Conservation (phyloP, 2,797 vertebrate genomes). For the Craterocephalus amniculus region DNA sequence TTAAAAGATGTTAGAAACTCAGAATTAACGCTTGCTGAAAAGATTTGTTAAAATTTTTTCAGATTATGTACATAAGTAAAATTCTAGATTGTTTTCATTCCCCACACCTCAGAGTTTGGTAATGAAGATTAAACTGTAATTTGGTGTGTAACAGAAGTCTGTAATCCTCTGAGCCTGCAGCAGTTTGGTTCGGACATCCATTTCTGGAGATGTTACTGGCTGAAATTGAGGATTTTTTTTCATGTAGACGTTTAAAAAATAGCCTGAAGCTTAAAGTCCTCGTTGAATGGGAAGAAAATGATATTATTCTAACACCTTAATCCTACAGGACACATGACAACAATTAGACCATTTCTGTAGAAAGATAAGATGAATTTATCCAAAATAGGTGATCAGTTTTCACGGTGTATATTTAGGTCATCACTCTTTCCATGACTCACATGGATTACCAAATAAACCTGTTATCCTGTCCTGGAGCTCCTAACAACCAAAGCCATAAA, state of each 20-base stretch:
- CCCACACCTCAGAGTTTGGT: neutral
- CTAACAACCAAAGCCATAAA: neutral
- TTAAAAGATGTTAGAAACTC: no score
- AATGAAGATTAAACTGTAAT: neutral
- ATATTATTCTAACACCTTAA: neutral
- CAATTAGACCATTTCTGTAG: neutral
- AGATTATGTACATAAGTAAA: no score
- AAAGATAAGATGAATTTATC: neutral
- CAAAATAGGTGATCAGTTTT: neutral
- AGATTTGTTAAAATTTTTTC: no score
- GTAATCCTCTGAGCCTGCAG: neutral
- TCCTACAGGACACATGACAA: neutral
- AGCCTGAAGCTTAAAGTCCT: neutral
- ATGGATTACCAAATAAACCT: neutral
- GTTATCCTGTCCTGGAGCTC: neutral
- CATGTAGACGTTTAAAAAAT: neutral
- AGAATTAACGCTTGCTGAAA: no score
- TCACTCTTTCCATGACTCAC: neutral
- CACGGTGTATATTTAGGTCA: neutral
- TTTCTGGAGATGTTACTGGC: neutral
- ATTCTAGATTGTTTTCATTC: neutral
- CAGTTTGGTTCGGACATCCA: neutral
- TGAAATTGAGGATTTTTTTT: neutral
- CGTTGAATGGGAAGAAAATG: neutral
- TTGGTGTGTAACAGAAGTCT: neutral